A percentile compares a stretch with the other conserved stretches of the same genome.
Conservation (phyloP, 2,888 invertebrate species). For the Macaria notata region DNA sequence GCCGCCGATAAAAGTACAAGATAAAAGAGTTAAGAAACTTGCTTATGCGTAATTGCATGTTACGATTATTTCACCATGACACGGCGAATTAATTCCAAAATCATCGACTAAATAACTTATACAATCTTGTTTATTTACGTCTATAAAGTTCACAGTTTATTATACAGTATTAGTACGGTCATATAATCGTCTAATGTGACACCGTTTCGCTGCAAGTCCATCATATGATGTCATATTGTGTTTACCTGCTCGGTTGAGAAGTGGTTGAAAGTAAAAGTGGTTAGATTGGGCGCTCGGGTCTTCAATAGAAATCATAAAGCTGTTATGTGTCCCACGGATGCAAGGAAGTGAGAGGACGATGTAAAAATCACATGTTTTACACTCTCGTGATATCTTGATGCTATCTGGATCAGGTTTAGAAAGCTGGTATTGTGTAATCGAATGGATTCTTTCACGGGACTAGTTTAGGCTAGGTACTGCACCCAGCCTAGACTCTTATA, state of each 20-base stretch:
- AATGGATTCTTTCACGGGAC: conserved; percentile 10
- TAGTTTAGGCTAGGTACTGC: conserved; percentile 9
- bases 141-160: conserved; percentile 19
- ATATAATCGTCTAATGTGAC: conserved; percentile 24
- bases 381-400: conserved; percentile 25
- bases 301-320: conserved; percentile 61
- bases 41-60: conserved; percentile 27
- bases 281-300: conserved; percentile 60
- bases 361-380: conserved; percentile 32
- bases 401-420: conserved; percentile 36
- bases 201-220: conserved; percentile 22
- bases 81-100: conserved; percentile 21
- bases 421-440: conserved; percentile 35
- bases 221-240: conserved; percentile 48
- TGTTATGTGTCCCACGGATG: conserved; percentile 50
- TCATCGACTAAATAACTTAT: conserved; percentile 25
- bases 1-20: background rate
- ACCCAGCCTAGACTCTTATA: background rate
- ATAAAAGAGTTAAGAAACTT: conserved; percentile 12
- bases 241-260: conserved; percentile 47
- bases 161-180: conserved; percentile 1
- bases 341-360: conserved; percentile 68
- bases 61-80: conserved; percentile 32
- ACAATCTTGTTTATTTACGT: conserved; percentile 29
- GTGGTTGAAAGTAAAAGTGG: conserved; percentile 74